Base-by-base conservation (phyloP, 2,888 invertebrate genomes). In the Chloroclysta siterata region DNA sequence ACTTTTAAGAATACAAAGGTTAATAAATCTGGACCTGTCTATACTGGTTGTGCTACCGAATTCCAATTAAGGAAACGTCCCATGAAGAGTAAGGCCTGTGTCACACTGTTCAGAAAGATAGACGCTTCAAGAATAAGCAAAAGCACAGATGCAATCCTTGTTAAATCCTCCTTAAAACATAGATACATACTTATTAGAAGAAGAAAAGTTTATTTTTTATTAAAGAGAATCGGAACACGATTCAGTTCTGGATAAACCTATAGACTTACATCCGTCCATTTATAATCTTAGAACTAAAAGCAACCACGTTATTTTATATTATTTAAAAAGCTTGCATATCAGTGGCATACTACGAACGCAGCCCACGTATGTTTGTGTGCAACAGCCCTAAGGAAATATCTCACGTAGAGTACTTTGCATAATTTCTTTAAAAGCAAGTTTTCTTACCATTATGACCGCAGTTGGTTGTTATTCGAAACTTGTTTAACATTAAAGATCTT, bases 391-490 rank as follows among this genome's bases (percentile, higher is more conserved):
- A 52, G 11, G 5, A 36, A 53, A 39, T 46, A 46, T 59, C 42
- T 22, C 52, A 52, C 41, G 58, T 44, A 14, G 52, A 48, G 48
- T 28, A 53, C 51, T 60, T 60, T 63, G 65, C 70, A 68, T 71
- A 69, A 71, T 66, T 65, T 77, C 70, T 69, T 70, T 71, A 68
- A 71, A 69, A 68, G 70, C 62, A 68, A 67, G 62, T 46, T 51
- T 29, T 51, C 50, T 29, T 60, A 66, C 61, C 71, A 73, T 74
- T 70, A 74, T 54, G 44, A 47, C 62, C 77, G 17, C 73, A 63
- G 76, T 69, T 75, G 79, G 77, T 76, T 78, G 77, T 68, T 79
- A 65, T 66, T 72, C 66, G 66, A 71, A 77, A 75, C 79, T 71
- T 78, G 73, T 72, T 71, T 44, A 13, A 44, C 6, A 44, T 6